phyloP scores from a whole-genome alignment of 2,888 invertebrate species.

The Cremastinae sp. region DNA sequence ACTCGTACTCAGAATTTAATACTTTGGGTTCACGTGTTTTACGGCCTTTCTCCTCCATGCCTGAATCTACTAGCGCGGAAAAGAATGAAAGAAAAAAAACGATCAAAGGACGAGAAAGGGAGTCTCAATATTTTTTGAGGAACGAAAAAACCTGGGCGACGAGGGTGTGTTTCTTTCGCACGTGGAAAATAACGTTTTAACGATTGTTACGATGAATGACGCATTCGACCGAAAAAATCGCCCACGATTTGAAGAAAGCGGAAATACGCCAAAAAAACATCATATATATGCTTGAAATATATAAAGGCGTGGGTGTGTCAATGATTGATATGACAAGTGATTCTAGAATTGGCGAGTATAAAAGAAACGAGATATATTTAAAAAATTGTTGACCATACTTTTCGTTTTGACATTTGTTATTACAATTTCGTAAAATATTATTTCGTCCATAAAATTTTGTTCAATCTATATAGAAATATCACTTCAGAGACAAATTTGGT shows the following conservation, averaged over 20 bases:
- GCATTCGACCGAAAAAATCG: slow-evolving; percentile 13
- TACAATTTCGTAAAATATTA: no score
- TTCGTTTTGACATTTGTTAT: no score
- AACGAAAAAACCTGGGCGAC: neutral
- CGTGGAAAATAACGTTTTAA: neutral
- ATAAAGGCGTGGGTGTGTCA: neutral
- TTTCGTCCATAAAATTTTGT: no score
- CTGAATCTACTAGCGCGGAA: neutral
- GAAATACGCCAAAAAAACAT: no score
- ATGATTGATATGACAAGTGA: neutral
- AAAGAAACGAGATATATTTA: no score
- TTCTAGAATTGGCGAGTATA: neutral
- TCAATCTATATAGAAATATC: no score
- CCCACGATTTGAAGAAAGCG: neutral
- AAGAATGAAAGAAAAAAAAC: neutral
- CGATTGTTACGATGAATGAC: neutral
- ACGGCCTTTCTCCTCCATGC: neutral
- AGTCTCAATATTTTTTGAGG: neutral
- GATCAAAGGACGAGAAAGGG: slow-evolving; percentile 2
- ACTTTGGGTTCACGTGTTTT: slow-evolving; percentile 1
- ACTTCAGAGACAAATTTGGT: no score
- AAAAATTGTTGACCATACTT: no score
- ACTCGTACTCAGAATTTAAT: slow-evolving; percentile 2
- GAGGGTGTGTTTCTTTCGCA: slow-evolving; percentile 1
- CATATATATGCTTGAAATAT: neutral